Percentiles rank a stretch among this genome's conserved stretches.
phyloP scores from a whole-genome alignment of 2,113 vertebrate genomes.

The Plecturocebus donacophilus region DNA sequence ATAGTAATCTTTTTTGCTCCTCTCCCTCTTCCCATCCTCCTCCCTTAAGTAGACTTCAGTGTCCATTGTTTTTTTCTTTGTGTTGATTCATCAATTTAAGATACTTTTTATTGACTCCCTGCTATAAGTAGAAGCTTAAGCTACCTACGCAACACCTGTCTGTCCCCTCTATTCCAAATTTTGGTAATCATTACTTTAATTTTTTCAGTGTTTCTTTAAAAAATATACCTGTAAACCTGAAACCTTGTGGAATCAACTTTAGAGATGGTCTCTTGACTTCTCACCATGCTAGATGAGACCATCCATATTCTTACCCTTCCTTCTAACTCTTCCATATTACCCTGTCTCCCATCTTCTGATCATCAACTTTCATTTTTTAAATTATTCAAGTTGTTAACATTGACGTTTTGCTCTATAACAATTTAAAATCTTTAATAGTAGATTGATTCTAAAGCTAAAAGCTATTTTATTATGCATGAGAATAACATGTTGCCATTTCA shows the following conservation, averaged over 20 bases:
- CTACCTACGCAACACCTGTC: neutral
- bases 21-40: no score
- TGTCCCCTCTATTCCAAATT: neutral
- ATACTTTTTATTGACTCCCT: neutral
- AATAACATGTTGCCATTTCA: neutral
- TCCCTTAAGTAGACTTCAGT: no score
- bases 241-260: neutral
- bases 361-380: neutral
- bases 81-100: neutral
- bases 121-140: neutral
- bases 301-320: neutral
- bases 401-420: neutral
- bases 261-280: neutral
- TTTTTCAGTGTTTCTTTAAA: neutral
- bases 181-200: neutral
- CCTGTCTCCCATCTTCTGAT: neutral
- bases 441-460: neutral
- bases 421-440: neutral
- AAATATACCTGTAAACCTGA: neutral
- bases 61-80: no score
- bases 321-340: neutral
- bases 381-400: neutral
- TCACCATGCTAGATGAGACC: neutral
- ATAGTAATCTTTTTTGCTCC: no score
- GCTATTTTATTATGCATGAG: neutral